Evolutionary conservation across 2,113 vertebrate species (phyloP).

Genomic region (Peromyscus leucopus): DNA sequence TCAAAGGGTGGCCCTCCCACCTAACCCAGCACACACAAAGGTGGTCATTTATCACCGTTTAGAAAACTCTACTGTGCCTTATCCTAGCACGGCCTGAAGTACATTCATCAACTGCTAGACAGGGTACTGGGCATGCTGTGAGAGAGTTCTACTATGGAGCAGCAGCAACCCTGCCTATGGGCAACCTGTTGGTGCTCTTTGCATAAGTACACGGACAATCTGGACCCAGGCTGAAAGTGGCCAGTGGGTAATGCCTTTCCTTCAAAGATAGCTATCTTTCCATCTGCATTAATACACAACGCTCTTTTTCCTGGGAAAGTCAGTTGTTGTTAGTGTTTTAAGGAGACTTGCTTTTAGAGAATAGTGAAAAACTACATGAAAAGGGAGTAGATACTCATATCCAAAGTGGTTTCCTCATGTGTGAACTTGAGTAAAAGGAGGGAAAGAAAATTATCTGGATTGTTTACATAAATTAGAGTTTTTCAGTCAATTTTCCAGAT

Average conservation of each 20-base stretch:
- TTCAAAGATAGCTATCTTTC: neutral
- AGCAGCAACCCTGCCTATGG: constrained; percentile 77
- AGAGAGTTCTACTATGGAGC: constrained; percentile 73
- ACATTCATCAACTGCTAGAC: constrained; percentile 87
- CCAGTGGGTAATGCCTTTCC: neutral
- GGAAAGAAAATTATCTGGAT: neutral
- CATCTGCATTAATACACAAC: neutral
- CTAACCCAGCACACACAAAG: constrained; percentile 94
- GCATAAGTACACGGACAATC: constrained; percentile 57
- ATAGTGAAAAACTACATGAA: neutral
- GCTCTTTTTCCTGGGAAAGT: neutral
- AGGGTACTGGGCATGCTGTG: constrained; percentile 76
- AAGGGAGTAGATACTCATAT: neutral
- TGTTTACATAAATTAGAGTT: neutral
- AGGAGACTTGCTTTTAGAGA: neutral
- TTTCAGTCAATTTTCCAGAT: neutral
- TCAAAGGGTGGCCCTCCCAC: constrained; percentile 93
- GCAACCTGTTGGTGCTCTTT: constrained; percentile 81
- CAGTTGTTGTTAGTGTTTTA: neutral
- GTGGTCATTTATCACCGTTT: constrained; percentile 92
- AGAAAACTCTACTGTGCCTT: constrained; percentile 86
- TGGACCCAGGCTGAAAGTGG: neutral
- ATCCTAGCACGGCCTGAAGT: constrained; percentile 84
- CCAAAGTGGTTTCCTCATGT: neutral
- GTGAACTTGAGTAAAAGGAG: neutral